Base-by-base conservation (phyloP, 2,797 vertebrate species). In the Centropyge bicolor region DNA sequence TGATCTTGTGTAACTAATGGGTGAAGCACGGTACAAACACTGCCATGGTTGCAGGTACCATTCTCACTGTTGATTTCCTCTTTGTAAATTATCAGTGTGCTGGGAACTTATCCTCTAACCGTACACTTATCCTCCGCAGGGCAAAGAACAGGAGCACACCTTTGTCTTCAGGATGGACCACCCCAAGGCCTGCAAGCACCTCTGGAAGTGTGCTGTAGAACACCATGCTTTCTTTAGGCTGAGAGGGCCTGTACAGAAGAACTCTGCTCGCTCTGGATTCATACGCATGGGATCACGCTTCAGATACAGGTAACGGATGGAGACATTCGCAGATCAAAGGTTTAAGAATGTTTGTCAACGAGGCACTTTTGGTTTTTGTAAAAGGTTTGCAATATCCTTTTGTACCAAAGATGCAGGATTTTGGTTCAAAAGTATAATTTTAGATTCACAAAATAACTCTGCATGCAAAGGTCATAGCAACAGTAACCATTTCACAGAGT, bases 141-240 rank as follows among this genome's bases (percentile, higher is more conserved):
- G 95, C 8, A 99, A 99, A 91, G 98, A 99, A 86, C 98, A 99
- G 93, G 98, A 99, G 77, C 98, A 99, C 91, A 99, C 98, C 1
- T 99, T 99, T 86, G 97, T 99, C 22, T 99, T 99, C 74, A 96
- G 97, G 87, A 95, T 99, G 96, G 98, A 99, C 62, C 98, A 99
- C 74, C 98, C 98, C 16, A 99, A 99, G 90, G 98, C 98, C 57
- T 99, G 98, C 86, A 99, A 99, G 86, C 98, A 99, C 86, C 93
- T 99, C 41, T 99, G 98, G 98, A 99, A 99, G 65, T 99, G 98
- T 84, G 98, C 98, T 0, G 96, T 99, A 83, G 98, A 99, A n/a
- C 98, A 99, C 85, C 98, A 99, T 0, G 97, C 98, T 54, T 99
- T 99, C 93, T 99, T 99, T 88, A 96, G 98, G n/a, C 96, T 99